Conservation (phyloP, 2,113 vertebrate genomes). For the Anguilla japonica region DNA sequence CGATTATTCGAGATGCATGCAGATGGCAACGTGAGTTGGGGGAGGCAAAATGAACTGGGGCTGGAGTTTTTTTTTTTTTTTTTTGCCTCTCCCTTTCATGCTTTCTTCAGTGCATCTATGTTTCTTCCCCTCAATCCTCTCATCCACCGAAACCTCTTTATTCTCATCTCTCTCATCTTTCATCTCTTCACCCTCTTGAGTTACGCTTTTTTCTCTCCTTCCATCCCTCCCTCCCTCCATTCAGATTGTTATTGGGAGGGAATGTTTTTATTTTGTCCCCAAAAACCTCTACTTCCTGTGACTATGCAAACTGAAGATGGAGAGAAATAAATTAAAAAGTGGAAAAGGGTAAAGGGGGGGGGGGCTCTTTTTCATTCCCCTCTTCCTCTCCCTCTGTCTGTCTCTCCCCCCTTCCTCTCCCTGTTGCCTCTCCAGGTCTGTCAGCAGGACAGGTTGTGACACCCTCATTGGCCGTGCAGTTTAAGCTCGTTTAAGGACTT, state of each 20-base stretch:
- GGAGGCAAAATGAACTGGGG: not conserved
- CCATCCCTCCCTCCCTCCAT: not conserved
- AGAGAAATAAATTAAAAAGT: not conserved
- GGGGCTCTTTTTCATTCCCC: not conserved
- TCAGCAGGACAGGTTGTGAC: conserved; percentile 42
- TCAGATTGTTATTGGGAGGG: not conserved
- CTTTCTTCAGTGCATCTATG: not conserved
- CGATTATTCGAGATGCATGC: conserved; percentile 6
- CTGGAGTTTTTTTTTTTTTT: not conserved
- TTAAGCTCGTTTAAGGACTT: conserved; percentile 45
- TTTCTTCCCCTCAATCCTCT: not conserved
- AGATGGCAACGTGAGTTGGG: conserved; percentile 5
- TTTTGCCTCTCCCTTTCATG: not conserved
- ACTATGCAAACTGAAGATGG: not conserved
- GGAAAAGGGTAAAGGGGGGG: not conserved
- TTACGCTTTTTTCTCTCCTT: not conserved
- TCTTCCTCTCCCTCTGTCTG: not conserved
- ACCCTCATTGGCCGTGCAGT: conserved; percentile 41
- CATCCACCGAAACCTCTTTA: not conserved
- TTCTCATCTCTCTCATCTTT: not conserved
- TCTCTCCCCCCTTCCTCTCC: conserved; percentile 28
- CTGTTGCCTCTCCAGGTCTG: conserved; percentile 36
- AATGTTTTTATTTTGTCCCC: not conserved
- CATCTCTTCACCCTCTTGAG: not conserved
- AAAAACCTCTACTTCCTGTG: not conserved